Conservation (phyloP, 2,113 vertebrate species). For the Petroica traversi region DNA sequence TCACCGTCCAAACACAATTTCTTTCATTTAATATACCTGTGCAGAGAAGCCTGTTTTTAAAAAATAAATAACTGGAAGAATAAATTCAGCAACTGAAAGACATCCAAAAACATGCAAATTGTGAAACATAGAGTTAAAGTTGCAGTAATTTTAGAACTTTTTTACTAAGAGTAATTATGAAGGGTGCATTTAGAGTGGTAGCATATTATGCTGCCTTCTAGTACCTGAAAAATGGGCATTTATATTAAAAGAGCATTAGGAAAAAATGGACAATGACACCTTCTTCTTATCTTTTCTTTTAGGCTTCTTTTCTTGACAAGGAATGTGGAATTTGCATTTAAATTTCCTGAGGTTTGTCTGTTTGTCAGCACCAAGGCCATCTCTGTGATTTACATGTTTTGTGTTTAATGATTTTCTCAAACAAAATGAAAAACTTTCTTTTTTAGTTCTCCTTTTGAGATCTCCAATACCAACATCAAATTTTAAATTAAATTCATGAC, state of each 20-base stretch:
- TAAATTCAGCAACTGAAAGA: neutral
- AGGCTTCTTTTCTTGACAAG: neutral
- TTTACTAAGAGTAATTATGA: neutral
- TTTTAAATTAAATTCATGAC: conserved; percentile 42
- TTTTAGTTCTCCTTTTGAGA: conserved; percentile 22
- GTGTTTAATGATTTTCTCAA: conserved; percentile 23
- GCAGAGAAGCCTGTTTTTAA: neutral
- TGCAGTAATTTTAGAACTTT: neutral
- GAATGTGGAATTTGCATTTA: neutral
- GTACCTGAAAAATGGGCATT: neutral
- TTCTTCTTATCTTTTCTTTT: neutral
- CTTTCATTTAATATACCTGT: neutral
- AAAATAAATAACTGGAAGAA: neutral
- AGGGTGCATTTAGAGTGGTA: neutral
- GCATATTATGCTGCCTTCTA: neutral
- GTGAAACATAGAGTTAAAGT: neutral
- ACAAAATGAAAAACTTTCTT: neutral
- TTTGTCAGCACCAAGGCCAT: neutral
- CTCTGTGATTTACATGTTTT: neutral
- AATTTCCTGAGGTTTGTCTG: neutral
- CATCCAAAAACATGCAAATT: neutral
- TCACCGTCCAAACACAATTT: neutral
- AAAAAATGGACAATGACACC: neutral
- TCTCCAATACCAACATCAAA: neutral
- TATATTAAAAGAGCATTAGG: neutral